These are phyloP conservation scores for Squalus acanthias DNA, from an alignment of 2,797 vertebrate species.

Conservation along the genomic window DNA sequence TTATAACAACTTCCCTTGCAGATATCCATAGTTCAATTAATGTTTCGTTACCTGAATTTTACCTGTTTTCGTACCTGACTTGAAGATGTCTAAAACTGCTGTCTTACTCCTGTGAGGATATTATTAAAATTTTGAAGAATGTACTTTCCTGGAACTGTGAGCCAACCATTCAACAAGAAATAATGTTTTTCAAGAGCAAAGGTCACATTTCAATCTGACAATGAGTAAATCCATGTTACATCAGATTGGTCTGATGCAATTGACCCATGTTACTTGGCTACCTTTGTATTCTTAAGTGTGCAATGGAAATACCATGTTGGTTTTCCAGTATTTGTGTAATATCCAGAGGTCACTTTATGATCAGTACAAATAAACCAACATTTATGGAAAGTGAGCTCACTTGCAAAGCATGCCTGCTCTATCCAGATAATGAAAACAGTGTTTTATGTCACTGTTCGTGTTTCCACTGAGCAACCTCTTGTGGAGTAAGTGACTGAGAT, in stretches of 20 bases:
- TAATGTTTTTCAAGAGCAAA: not conserved
- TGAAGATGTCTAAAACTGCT: not conserved
- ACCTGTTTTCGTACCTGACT: not conserved
- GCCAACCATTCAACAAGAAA: not conserved
- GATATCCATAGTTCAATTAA: not conserved
- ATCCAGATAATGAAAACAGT: slow-evolving; percentile 18
- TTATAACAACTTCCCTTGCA: not conserved
- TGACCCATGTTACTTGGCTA: not conserved
- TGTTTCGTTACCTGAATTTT: not conserved
- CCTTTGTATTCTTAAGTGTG: not conserved
- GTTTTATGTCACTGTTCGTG: not conserved
- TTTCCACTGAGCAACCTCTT: not conserved
- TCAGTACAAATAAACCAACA: slow-evolving; percentile 23
- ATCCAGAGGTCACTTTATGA: not conserved
- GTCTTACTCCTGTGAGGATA: not conserved
- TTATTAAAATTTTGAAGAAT: not conserved
- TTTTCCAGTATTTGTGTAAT: slow-evolving; percentile 9
- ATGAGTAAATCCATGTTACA: too few species aligned
- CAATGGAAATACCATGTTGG: not conserved
- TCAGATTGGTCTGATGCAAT: not conserved
- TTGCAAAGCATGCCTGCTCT: not conserved
- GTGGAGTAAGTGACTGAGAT: not conserved
- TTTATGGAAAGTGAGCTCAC: slow-evolving; percentile 20
- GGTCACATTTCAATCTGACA: not conserved
- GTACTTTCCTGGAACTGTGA: not conserved